Evolutionary conservation across 1,140 invertebrate species (phyloP).

Genomic region (Theocolax elegans): DNA sequence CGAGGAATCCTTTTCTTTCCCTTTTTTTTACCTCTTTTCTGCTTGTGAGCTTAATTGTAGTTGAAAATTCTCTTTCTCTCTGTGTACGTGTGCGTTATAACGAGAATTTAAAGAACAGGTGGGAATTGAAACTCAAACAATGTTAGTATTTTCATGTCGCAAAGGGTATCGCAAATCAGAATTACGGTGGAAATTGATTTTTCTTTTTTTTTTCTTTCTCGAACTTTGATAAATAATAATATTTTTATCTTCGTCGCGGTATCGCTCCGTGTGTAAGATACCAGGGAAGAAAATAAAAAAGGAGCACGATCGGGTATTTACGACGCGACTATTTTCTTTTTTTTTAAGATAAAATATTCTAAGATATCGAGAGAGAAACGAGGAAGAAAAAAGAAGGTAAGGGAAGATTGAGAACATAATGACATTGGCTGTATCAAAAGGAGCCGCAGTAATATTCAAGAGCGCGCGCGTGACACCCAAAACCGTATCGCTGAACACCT

Average conservation of each 20-base stretch:
- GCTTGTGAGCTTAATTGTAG: not conserved
- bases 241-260: too few relatives aligned
- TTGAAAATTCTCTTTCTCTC: slow-evolving; percentile 2
- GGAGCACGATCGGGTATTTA: too few relatives aligned
- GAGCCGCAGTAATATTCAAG: not conserved
- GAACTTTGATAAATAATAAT: too few relatives aligned
- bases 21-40: too few relatives aligned
- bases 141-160: too few relatives aligned
- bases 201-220: too few relatives aligned
- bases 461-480: not conserved
- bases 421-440: not conserved
- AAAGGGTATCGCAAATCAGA: too few relatives aligned
- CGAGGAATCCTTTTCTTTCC: not conserved
- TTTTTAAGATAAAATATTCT: too few relatives aligned
- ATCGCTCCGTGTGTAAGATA: too few relatives aligned
- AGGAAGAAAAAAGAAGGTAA: not conserved
- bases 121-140: not conserved
- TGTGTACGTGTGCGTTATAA: not conserved
- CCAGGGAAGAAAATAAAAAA: too few relatives aligned
- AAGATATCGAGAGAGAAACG: not conserved
- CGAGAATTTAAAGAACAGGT: not conserved
- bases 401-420: not conserved
- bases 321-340: too few relatives aligned
- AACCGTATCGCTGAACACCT: slow-evolving; percentile 5
- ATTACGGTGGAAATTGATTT: too few relatives aligned